Evolutionary conservation across 1,140 invertebrate genomes (phyloP), one percentile per base, ranked within the genome.

Genomic region (Linepithema humile): DNA sequence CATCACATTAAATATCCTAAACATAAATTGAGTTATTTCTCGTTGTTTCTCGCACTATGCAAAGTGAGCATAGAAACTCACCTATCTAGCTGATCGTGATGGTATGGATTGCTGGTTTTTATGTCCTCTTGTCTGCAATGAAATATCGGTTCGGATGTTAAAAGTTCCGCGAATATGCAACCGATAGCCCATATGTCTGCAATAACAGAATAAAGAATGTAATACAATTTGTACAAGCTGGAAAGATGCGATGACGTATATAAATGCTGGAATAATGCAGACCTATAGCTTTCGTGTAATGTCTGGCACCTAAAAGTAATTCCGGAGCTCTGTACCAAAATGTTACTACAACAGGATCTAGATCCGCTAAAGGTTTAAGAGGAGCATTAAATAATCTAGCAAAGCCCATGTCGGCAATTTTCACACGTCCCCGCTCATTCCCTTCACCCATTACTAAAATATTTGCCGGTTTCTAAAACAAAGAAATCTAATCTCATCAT

Each of bases 351-450:
- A 99, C 99, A 60, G 99, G 99, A 96, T 99, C 99, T 83, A 99
- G 95, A 95, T 99, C 98, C 26, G 98, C 98, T 45, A 99, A 94
- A 1, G 99, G 99, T 94, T 99, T 99, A 26, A 99, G 94, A 3
- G 99, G 99, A 3, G 98, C 98, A 95, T 99, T 99, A 91, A 99
- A 99, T 38, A 99, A 95, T 88, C 99, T 95, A n/a, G 99, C 99
- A 95, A 99, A 99, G 12, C 99, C 99, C 99, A 99, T 99, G 93
- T 99, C 99, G 74, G 99, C 99, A 92, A 99, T 99, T 96, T 99
- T 99, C 0, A 99, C 99, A 86, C 99, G 95, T 4, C 99, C 99
- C 91, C 99, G 95, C 94, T 99, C 99, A 77, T 97, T 96, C 23
- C 99, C 99, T 95, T 99, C 99, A 26, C 99, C 99, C 99, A 99